A percentile compares a stretch with the other conserved stretches of the same genome.
Evolutionary conservation across 2,113 vertebrate species (phyloP).

Genomic region (Aegithalos caudatus): DNA sequence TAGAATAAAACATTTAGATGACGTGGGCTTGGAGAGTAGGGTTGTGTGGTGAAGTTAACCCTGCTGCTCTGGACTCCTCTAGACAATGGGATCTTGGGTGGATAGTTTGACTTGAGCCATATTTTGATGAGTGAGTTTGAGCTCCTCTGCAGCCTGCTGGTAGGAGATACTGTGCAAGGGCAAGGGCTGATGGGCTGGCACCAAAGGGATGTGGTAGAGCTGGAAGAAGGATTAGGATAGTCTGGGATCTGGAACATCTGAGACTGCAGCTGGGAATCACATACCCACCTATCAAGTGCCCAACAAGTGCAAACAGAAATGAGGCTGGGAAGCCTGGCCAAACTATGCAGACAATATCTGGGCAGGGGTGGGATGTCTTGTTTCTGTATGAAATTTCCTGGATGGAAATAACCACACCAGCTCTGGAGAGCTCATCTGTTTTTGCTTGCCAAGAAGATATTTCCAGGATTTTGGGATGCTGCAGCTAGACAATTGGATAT

Average conservation of each 20-base stretch:
- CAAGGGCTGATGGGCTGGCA: background rate
- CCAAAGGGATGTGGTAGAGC: background rate
- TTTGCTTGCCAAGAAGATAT: slow-evolving; percentile 38
- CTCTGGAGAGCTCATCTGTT: slow-evolving; percentile 4
- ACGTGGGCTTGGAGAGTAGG: background rate
- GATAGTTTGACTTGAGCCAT: background rate
- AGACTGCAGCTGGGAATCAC: background rate
- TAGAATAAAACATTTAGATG: slow-evolving; percentile 43
- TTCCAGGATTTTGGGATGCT: slow-evolving; percentile 46
- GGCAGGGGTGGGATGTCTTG: background rate
- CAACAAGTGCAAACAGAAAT: background rate
- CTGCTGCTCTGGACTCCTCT: background rate
- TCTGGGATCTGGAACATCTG: background rate
- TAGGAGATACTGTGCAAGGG: background rate
- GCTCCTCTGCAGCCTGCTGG: background rate
- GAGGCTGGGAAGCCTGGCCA: background rate
- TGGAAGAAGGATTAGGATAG: background rate
- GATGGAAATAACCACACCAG: slow-evolving; percentile 1
- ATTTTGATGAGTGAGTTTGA: background rate
- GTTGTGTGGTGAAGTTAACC: background rate
- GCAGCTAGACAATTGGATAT: slow-evolving; percentile 23
- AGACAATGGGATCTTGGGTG: background rate
- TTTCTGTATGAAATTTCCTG: background rate
- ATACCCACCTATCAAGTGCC: background rate
- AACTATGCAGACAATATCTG: background rate